phyloP scores from a whole-genome alignment of 2,797 vertebrate genomes.

The Aldrovandia affinis region DNA sequence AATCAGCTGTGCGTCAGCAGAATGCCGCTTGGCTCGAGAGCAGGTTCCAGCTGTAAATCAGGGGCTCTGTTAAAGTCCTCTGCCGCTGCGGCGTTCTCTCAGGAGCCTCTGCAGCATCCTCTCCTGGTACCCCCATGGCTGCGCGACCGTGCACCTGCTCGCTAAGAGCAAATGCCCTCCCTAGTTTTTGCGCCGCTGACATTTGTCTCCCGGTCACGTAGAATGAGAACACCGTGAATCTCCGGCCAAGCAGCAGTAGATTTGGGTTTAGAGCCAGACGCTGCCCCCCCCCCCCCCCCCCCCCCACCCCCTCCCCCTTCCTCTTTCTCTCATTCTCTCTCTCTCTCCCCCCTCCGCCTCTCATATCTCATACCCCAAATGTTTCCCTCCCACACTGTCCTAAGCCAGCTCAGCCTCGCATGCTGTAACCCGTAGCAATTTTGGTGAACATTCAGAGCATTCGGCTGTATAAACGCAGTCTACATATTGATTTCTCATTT shows the following conservation, averaged over 20 bases:
- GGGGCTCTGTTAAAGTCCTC: not conserved
- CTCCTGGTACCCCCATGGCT: conserved; percentile 5
- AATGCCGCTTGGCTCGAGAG: not conserved
- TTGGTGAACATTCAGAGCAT: not conserved
- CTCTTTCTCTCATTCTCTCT: not conserved
- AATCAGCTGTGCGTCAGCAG: not conserved
- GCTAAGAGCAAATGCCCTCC: not conserved
- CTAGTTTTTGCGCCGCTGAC: not conserved
- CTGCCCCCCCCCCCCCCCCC: not conserved
- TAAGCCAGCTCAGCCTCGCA: not conserved
- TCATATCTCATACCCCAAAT: conserved; percentile 31
- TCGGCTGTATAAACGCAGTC: not conserved
- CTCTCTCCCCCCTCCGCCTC: conserved; percentile 11
- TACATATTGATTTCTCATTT: conserved; percentile 10
- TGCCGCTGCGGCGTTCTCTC: not conserved
- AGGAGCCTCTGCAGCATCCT: not conserved
- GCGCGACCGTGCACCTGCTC: conserved; percentile 13
- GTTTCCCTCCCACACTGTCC: conserved; percentile 27
- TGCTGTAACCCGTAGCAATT: not conserved
- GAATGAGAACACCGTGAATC: conserved; percentile 52
- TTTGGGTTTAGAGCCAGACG: conserved; percentile 44
- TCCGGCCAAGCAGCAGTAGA: conserved; percentile 45
- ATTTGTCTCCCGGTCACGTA: conserved; percentile 58
- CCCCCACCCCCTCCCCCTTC: not conserved
- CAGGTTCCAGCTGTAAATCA: conserved; percentile 3